Conservation (phyloP, 2,113 vertebrate genomes). For the Aviceda subcristata region DNA sequence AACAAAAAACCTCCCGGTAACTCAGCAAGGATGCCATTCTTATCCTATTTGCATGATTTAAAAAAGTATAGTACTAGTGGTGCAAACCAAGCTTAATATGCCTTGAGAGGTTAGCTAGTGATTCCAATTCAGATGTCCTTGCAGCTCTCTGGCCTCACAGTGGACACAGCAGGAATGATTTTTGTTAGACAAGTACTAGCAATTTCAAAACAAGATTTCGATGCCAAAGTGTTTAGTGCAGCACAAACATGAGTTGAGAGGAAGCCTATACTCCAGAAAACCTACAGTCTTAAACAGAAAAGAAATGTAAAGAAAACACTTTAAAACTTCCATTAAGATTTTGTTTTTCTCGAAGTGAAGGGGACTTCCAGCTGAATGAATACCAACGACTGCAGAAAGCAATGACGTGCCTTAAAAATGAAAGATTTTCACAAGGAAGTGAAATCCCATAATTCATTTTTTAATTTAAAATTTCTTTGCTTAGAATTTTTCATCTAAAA, state of each 20-base stretch:
- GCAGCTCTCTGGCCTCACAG: background rate
- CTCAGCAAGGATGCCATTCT: background rate
- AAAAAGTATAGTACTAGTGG: background rate
- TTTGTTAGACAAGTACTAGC: background rate
- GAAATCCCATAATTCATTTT: background rate
- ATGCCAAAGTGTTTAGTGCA: background rate
- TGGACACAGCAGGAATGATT: background rate
- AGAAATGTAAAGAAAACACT: background rate
- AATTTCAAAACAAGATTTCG: background rate
- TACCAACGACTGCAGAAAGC: background rate
- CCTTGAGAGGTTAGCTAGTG: background rate
- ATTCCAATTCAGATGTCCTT: background rate
- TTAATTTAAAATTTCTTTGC: background rate
- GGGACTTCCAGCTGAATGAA: background rate
- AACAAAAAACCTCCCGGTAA: background rate
- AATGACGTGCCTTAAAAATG: background rate
- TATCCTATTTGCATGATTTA: background rate
- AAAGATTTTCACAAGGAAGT: background rate
- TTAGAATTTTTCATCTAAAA: background rate
- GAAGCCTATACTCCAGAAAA: background rate
- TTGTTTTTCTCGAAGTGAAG: background rate
- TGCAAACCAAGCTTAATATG: background rate
- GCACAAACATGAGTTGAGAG: background rate
- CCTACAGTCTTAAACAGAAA: background rate
- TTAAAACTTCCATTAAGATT: background rate